A percentile compares a stretch with the other conserved stretches of the same genome.
Evolutionary conservation across 2,113 vertebrate species (phyloP).

Genomic region (Sapayoa aenigma): DNA sequence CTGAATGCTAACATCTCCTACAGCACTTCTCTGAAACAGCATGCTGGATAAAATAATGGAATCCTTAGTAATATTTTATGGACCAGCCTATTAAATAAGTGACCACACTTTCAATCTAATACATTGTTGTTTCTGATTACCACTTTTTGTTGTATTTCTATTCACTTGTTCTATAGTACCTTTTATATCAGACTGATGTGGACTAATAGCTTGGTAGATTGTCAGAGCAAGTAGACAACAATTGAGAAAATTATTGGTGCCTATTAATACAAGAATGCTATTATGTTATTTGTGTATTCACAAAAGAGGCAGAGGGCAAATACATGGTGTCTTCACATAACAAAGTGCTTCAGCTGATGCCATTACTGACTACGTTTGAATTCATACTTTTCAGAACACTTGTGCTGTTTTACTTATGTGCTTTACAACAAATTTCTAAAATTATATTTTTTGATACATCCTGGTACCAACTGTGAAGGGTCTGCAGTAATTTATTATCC

Average conservation of each 20-base stretch:
- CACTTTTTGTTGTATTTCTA: neutral
- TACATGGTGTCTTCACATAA: neutral
- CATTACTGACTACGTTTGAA: neutral
- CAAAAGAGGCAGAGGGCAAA: neutral
- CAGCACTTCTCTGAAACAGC: neutral
- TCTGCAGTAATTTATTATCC: neutral
- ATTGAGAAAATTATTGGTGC: neutral
- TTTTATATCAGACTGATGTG: neutral
- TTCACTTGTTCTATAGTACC: neutral
- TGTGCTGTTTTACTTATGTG: neutral
- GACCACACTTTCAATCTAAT: neutral
- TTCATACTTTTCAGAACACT: neutral
- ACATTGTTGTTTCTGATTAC: neutral
- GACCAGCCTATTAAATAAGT: neutral
- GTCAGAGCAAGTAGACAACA: neutral
- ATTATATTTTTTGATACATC: neutral
- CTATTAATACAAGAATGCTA: neutral
- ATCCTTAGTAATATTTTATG: neutral
- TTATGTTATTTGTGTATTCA: neutral
- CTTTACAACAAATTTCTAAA: neutral
- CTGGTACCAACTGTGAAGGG: neutral
- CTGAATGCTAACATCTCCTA: neutral
- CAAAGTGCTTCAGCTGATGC: neutral
- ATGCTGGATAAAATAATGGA: neutral
- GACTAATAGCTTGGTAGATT: neutral